Conservation (phyloP, 2,797 vertebrate genomes). For the Leptoclinus maculatus region DNA sequence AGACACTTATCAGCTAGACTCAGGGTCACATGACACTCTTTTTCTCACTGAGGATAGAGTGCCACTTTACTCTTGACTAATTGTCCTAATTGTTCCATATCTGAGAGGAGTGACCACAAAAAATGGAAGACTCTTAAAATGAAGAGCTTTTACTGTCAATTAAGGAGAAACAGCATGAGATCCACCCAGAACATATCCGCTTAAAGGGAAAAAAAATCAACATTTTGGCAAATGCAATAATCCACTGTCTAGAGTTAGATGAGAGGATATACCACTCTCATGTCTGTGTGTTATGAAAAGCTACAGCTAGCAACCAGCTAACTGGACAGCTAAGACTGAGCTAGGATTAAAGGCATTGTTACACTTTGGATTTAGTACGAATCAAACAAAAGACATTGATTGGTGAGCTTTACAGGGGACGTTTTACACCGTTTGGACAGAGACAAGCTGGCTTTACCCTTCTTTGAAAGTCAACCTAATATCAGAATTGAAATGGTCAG, state of each 20-base stretch:
- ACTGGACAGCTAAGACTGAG: neutral
- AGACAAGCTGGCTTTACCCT: neutral
- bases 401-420: neutral
- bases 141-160: conserved; percentile 74
- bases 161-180: conserved; percentile 48
- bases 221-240: neutral
- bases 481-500: neutral
- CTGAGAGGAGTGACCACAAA: conserved; percentile 62
- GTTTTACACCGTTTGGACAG: neutral
- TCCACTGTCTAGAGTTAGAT: neutral
- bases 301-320: neutral
- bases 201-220: neutral
- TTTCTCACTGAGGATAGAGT: conserved; percentile 50
- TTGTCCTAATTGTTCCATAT: conserved; percentile 74
- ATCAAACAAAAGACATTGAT: neutral
- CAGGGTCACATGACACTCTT: conserved; percentile 48
- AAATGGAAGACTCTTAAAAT: conserved; percentile 65
- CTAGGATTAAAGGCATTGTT: neutral
- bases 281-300: neutral
- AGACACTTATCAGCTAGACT: conserved; percentile 53
- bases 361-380: neutral
- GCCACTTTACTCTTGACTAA: conserved; percentile 67
- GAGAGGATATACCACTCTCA: neutral
- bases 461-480: neutral
- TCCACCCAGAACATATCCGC: neutral